Evolutionary conservation across 2,797 vertebrate genomes (phyloP), one percentile per base, ranked within the genome.

Genomic region (Catamblyrhynchus diadema): DNA sequence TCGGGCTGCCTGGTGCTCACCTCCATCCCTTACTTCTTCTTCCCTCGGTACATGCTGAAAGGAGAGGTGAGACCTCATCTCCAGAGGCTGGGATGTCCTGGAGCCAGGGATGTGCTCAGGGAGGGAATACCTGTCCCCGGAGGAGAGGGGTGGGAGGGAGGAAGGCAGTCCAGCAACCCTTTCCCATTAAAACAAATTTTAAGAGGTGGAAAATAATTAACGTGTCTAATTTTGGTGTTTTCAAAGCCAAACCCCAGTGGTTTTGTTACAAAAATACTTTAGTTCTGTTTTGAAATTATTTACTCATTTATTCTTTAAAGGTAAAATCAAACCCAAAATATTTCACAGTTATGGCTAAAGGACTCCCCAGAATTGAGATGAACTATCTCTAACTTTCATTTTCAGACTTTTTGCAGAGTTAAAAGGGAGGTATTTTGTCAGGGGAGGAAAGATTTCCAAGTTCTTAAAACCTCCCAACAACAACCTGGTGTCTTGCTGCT

Each of bases 11-110:
- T 99, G 95, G 93, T 98, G n/a, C 84, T 99, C 87, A 98, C 98
- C 8, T 99, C 99, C 89, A 97, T 99, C 73, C 99, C 99, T 2
- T 99, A 99, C 95, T 99, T 99, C 96, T 99, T 99, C 97, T 99
- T 99, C 88, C 99, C 99, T 73, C 98, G 97, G n/a, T 74, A 95
- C 41, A 98, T 98, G 98, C 4, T 96, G 71, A 98, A 85, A 96
- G 96, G 86, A 33, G 83, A 97, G 97, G 98, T 98, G 94, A 98
- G 97, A 62, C 39, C 71, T 65, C 51, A 14, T 39, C 39, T 81
- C 41, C 10, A 6, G 28, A 57, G 65, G 27, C 48, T 50, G 48
- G 22, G 27, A 30, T 0, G 3, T 10, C 27, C 69, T 32, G 30
- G 48, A 64, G 33, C 48, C 44, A 51, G 47, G 44, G 81, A 50